A percentile compares a stretch with the other conserved stretches of the same genome.
Conservation (phyloP, 1,140 invertebrate genomes). For the Zaprionus africanus region DNA sequence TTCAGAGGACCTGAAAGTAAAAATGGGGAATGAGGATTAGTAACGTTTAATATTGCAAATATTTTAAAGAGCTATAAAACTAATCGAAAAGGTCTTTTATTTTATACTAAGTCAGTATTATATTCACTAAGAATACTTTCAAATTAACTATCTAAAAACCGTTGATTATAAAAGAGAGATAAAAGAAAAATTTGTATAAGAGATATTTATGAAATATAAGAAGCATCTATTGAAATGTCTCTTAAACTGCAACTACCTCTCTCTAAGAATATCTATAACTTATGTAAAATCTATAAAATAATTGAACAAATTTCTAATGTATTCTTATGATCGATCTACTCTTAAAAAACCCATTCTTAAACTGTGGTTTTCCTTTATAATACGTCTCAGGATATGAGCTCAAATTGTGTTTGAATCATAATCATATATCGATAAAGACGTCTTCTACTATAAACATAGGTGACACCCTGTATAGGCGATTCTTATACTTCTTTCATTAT, state of each 20-base stretch:
- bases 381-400: too few relatives aligned
- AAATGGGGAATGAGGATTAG: slow-evolving; percentile 2
- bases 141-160: not conserved
- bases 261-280: not conserved
- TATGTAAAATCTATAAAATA: too few relatives aligned
- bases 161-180: not conserved
- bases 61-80: not conserved
- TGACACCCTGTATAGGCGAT: not conserved
- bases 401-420: too few relatives aligned
- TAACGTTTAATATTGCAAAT: not conserved
- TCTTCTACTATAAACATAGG: not conserved
- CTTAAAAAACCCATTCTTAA: too few relatives aligned
- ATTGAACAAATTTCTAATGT: too few relatives aligned
- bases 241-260: not conserved
- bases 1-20: slow-evolving; percentile 74
- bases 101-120: too few relatives aligned
- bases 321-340: too few relatives aligned
- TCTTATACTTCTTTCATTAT: not conserved
- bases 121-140: not conserved
- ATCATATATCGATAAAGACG: too few relatives aligned
- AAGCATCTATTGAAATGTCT: not conserved
- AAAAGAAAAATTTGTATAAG: not conserved
- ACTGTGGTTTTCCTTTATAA: too few relatives aligned
- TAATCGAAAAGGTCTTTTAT: not conserved
- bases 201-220: not conserved